phyloP scores from a whole-genome alignment of 2,888 invertebrate genomes.

The Galeruca laticollis region DNA sequence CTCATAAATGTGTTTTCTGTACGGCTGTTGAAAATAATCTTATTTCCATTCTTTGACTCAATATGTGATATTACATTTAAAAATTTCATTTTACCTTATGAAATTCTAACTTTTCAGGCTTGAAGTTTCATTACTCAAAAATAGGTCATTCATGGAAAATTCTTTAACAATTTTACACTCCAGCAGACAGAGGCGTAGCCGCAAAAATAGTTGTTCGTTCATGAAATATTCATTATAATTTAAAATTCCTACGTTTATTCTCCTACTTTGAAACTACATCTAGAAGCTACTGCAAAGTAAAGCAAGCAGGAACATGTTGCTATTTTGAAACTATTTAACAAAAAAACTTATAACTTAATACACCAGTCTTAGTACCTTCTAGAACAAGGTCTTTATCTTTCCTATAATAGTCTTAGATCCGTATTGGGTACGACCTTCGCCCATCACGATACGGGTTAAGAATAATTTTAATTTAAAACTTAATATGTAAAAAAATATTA shows the following conservation, averaged over 20 bases:
- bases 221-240: background rate
- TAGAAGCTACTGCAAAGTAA: too few species aligned
- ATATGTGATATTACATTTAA: conserved; percentile 30
- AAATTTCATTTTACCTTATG: conserved; percentile 35
- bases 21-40: background rate
- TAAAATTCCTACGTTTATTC: background rate
- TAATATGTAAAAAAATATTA: too few species aligned
- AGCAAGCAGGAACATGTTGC: too few species aligned
- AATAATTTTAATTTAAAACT: too few species aligned
- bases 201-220: background rate
- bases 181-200: conserved; percentile 12
- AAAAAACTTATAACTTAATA: too few species aligned
- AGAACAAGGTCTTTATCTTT: too few species aligned
- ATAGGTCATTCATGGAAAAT: conserved; percentile 36
- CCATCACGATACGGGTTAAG: too few species aligned
- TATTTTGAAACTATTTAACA: too few species aligned
- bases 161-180: conserved; percentile 31
- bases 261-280: background rate
- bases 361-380: too few species aligned
- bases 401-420: too few species aligned
- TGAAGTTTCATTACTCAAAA: conserved; percentile 40
- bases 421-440: too few species aligned
- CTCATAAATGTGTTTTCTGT: background rate
- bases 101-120: conserved; percentile 23
- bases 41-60: conserved; percentile 9